Evolutionary conservation across 1,140 invertebrate genomes (phyloP).

Genomic region (Triops cancriformis): DNA sequence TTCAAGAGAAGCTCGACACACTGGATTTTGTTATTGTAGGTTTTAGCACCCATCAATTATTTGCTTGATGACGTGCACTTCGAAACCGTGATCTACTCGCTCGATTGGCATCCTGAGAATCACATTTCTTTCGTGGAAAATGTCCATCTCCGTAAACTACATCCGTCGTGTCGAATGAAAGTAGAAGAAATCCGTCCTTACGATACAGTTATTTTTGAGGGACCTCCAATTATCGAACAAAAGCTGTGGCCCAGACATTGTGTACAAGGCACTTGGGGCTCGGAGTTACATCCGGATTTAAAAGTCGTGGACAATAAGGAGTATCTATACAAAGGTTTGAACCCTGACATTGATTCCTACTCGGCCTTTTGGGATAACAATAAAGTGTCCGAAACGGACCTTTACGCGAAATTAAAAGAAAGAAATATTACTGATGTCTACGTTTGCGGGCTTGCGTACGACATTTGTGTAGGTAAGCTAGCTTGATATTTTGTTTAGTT

Average conservation of each 20-base stretch:
- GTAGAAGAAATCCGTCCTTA: conserved; percentile 68
- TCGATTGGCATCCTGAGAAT: conserved; percentile 94
- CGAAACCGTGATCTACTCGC: conserved; percentile 86
- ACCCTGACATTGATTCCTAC: conserved; percentile 91
- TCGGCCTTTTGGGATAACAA: conserved; percentile 98
- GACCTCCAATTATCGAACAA: conserved; percentile 71
- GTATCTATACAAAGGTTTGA: conserved; percentile 86
- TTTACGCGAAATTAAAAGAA: conserved; percentile 68
- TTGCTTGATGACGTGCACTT: conserved; percentile 76
- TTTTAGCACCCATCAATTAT: conserved; percentile 83
- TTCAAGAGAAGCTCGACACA: not conserved
- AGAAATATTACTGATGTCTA: conserved; percentile 84
- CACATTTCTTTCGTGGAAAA: conserved; percentile 97
- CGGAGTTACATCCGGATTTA: conserved; percentile 83
- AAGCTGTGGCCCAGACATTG: conserved; percentile 91
- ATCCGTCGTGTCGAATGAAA: conserved; percentile 50
- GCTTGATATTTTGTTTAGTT: not conserved
- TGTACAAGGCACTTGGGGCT: conserved; percentile 88
- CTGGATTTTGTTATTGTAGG: conserved; percentile 40
- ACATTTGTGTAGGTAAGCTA: conserved; percentile 82
- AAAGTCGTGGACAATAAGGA: conserved; percentile 68
- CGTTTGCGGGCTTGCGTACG: conserved; percentile 89
- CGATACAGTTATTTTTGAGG: conserved; percentile 84
- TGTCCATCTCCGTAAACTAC: conserved; percentile 57
- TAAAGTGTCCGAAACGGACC: conserved; percentile 73